phyloP scores from a whole-genome alignment of 2,888 invertebrate genomes.

The Tachina lurida region DNA sequence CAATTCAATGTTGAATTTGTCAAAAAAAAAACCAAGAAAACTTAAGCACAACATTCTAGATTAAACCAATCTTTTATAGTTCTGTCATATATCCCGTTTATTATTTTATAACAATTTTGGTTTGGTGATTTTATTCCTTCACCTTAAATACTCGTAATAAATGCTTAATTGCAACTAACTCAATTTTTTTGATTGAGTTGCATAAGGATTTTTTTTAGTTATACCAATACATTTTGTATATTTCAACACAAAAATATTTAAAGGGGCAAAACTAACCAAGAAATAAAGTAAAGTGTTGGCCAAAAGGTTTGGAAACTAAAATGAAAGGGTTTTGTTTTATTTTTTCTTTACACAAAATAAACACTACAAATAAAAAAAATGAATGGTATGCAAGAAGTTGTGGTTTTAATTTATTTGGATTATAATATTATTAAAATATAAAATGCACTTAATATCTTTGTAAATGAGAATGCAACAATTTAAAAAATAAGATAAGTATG shows the following conservation, averaged over 20 bases:
- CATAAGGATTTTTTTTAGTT: conserved; percentile 18
- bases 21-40: conserved; percentile 15
- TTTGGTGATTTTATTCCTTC: conserved; percentile 7
- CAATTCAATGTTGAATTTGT: conserved; percentile 1
- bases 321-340: conserved; percentile 5
- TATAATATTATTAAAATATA: not conserved
- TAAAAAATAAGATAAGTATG: not conserved
- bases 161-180: conserved; percentile 55
- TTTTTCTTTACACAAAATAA: conserved; percentile 4
- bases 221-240: conserved; percentile 10
- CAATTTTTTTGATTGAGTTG: conserved; percentile 33
- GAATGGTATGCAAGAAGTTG: not conserved
- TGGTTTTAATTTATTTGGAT: not conserved
- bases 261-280: conserved; percentile 26
- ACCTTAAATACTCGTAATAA: conserved; percentile 53
- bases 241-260: conserved; percentile 9
- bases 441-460: not conserved
- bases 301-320: conserved; percentile 51
- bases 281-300: conserved; percentile 42
- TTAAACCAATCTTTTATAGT: conserved; percentile 15
- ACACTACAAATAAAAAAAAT: not conserved
- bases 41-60: not conserved
- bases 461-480: not conserved
- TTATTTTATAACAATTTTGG: not conserved
- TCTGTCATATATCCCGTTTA: not conserved